These are phyloP conservation scores for Pluvianellus socialis DNA, from an alignment of 2,113 vertebrate species.

Conservation along the genomic window DNA sequence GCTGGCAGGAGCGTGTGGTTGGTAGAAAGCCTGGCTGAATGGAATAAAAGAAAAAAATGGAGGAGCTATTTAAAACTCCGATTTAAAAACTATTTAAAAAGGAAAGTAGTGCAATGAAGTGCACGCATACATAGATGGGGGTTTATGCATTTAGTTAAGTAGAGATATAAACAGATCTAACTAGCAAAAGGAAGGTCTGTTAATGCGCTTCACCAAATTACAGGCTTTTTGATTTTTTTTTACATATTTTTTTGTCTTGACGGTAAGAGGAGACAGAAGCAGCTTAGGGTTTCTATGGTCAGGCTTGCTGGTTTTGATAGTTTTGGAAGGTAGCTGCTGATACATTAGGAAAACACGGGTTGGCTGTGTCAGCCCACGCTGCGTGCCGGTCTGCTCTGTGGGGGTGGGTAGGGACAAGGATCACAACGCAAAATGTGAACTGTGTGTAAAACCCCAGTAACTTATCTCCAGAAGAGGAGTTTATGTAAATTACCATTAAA, in stretches of 20 bases:
- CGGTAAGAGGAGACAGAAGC: background rate
- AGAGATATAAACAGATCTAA: background rate
- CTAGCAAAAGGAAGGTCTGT: background rate
- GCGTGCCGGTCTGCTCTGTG: background rate
- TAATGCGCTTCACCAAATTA: background rate
- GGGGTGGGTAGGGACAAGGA: background rate
- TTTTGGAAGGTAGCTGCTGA: constrained; percentile 3
- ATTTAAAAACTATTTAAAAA: no score
- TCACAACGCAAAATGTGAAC: background rate
- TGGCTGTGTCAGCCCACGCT: background rate
- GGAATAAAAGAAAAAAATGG: background rate
- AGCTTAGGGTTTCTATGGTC: background rate
- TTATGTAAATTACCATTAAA: constrained; percentile 43
- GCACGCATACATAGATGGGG: accelerated
- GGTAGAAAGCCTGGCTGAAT: background rate
- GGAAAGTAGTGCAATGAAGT: background rate
- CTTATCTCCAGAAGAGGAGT: background rate
- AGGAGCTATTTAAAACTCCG: background rate
- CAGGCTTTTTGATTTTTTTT: background rate
- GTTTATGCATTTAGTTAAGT: background rate
- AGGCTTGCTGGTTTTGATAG: constrained; percentile 19
- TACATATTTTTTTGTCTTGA: background rate
- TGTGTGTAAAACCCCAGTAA: background rate
- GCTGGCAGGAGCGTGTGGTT: background rate
- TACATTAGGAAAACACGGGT: background rate